A percentile compares a stretch with the other conserved stretches of the same genome.
These are phyloP conservation scores for Pinna nobilis DNA, from an alignment of 1,140 invertebrate species.

Conservation along the genomic window DNA sequence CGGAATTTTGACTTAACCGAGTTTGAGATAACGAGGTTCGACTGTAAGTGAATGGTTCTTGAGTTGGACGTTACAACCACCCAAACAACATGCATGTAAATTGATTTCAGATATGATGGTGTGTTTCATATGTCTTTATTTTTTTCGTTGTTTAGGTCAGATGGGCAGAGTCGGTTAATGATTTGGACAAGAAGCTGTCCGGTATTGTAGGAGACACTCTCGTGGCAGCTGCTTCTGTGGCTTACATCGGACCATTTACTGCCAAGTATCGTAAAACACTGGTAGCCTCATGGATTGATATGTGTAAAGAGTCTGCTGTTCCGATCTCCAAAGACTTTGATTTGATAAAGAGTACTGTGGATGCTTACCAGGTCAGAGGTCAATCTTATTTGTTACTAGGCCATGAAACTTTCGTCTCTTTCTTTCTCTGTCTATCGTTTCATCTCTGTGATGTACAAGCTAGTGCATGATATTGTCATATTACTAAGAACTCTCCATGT, in stretches of 20 bases:
- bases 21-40: too few relatives aligned
- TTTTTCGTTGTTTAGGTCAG: slow-evolving; percentile 77
- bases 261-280: slow-evolving; percentile 65
- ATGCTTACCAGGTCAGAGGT: slow-evolving; percentile 76
- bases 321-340: slow-evolving; percentile 76
- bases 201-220: slow-evolving; percentile 72
- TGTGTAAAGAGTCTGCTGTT: slow-evolving; percentile 61
- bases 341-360: slow-evolving; percentile 84
- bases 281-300: slow-evolving; percentile 58
- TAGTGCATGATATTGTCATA: neutral
- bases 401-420: too few relatives aligned
- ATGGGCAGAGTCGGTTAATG: slow-evolving; percentile 85
- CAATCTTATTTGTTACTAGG: neutral
- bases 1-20: too few relatives aligned
- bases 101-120: too few relatives aligned
- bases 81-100: neutral
- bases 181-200: slow-evolving; percentile 67
- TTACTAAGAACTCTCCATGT: too few relatives aligned
- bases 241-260: slow-evolving; percentile 72
- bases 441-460: too few relatives aligned
- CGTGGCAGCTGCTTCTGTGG: slow-evolving; percentile 68
- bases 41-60: too few relatives aligned
- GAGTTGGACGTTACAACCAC: neutral
- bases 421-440: too few relatives aligned
- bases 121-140: too few relatives aligned